Evolutionary conservation across 2,113 vertebrate genomes (phyloP).

Genomic region (Cyanoramphus novaezelandiae): DNA sequence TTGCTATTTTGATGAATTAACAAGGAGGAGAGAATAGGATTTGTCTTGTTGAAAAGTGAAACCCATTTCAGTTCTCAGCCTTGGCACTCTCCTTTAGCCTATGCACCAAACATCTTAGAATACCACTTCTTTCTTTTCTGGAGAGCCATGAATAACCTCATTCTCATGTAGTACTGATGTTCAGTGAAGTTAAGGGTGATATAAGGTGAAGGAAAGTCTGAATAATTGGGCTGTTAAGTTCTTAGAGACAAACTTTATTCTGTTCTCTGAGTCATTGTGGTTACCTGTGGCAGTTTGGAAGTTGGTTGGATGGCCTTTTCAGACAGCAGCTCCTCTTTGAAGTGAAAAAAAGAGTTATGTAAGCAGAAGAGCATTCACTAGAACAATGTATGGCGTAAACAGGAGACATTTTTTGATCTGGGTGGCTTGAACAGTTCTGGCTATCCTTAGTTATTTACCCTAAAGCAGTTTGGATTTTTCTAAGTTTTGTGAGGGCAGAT

Average conservation of each 20-base stretch:
- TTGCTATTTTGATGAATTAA: not conserved
- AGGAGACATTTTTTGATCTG: not conserved
- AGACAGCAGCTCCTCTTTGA: slow-evolving; percentile 11
- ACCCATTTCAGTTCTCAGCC: not conserved
- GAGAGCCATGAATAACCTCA: not conserved
- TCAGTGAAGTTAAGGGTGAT: not conserved
- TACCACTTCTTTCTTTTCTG: not conserved
- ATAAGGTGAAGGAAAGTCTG: not conserved
- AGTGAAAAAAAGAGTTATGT: not conserved
- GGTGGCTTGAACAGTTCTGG: not conserved
- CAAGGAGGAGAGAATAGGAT: not conserved
- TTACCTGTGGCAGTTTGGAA: not conserved
- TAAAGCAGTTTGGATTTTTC: not conserved
- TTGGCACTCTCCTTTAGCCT: not conserved
- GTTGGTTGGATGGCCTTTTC: not conserved
- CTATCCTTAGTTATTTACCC: not conserved
- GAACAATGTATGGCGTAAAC: slow-evolving; percentile 4
- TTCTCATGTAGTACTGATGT: not conserved
- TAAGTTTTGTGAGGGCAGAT: not conserved
- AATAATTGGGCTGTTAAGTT: not conserved
- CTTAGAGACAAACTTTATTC: not conserved
- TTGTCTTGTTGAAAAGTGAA: not conserved
- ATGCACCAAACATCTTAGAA: not conserved
- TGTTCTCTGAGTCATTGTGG: not conserved
- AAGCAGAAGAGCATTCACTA: not conserved